phyloP scores from a whole-genome alignment of 2,888 invertebrate species.

The Drosophila basisetae region DNA sequence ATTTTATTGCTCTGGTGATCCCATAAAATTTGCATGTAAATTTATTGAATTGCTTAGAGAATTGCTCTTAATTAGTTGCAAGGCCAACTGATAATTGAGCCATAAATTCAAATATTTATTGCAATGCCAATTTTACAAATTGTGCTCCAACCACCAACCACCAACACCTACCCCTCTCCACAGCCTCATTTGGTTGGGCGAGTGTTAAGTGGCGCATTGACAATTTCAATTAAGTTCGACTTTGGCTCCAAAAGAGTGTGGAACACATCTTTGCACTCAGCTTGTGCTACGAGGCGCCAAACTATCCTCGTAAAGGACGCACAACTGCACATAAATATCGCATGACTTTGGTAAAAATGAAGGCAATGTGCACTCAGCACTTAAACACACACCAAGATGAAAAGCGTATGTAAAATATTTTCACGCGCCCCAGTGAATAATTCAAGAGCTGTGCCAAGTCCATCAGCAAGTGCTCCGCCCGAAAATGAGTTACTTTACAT shows the following conservation, averaged over 20 bases:
- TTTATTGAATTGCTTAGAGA: constrained; percentile 53
- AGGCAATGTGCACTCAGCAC: constrained; percentile 67
- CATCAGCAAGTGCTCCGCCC: constrained; percentile 54
- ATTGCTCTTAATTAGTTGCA: constrained; percentile 44
- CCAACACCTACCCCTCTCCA: not conserved
- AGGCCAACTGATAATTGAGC: constrained; percentile 49
- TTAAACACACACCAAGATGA: constrained; percentile 42
- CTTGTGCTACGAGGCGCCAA: constrained; percentile 27
- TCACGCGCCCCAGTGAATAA: constrained; percentile 73
- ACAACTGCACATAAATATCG: constrained; percentile 67
- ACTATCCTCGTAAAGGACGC: constrained; percentile 34
- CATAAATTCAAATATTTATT: constrained; percentile 71
- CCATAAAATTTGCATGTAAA: not conserved
- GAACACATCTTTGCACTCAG: constrained; percentile 68
- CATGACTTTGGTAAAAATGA: constrained; percentile 68
- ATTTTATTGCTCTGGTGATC: not conserved
- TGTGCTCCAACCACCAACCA: constrained; percentile 14
- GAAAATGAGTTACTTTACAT: constrained; percentile 79
- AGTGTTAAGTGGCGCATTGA: constrained; percentile 32
- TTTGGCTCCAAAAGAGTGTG: constrained; percentile 23
- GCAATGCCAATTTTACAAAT: constrained; percentile 54
- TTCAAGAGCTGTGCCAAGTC: constrained; percentile 39
- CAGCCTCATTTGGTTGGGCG: not conserved
- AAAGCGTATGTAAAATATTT: constrained; percentile 76
- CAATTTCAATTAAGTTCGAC: constrained; percentile 63